Percentiles rank a stretch among this genome's conserved stretches.
Conservation (phyloP, 2,888 invertebrate species). For the Epinotia brunnichana region DNA sequence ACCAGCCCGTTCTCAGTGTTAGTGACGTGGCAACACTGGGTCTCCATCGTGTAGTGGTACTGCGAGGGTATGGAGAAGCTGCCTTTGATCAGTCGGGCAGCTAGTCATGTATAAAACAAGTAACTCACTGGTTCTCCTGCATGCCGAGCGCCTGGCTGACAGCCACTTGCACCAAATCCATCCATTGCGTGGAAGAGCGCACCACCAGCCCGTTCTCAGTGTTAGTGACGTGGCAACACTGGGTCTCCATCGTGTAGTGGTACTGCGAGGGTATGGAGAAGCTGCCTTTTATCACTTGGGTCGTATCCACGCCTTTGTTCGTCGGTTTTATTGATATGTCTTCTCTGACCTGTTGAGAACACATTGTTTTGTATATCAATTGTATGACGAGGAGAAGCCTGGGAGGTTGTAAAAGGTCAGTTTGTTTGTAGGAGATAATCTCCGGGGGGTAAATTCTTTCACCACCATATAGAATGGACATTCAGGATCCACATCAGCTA, state of each 20-base stretch:
- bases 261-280: conserved; percentile 86
- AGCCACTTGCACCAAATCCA: conserved; percentile 84
- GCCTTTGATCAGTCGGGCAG: conserved; percentile 84
- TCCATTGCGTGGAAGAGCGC: conserved; percentile 86
- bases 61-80: conserved; percentile 83
- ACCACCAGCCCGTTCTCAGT: conserved; percentile 55
- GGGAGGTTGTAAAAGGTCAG: no score
- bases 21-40: conserved; percentile 81
- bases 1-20: conserved; percentile 53
- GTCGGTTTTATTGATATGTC: conserved; percentile 64
- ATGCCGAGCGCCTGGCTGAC: conserved; percentile 82
- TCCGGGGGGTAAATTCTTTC: no score
- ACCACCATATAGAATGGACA: no score
- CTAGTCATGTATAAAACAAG: no score
- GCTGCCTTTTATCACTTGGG: conserved; percentile 82
- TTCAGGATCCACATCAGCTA: no score
- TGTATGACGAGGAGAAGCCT: no score
- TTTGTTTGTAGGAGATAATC: no score
- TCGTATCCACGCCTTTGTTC: conserved; percentile 68
- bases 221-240: conserved; percentile 75
- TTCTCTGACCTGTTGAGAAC: conserved; percentile 62
- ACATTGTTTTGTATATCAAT: background rate
- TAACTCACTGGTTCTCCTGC: conserved; percentile 83
- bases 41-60: conserved; percentile 92
- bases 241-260: conserved; percentile 91